Evolutionary conservation across 1,140 invertebrate species (phyloP), one percentile per base, ranked within the genome.

Genomic region (Heliconius nattereri): DNA sequence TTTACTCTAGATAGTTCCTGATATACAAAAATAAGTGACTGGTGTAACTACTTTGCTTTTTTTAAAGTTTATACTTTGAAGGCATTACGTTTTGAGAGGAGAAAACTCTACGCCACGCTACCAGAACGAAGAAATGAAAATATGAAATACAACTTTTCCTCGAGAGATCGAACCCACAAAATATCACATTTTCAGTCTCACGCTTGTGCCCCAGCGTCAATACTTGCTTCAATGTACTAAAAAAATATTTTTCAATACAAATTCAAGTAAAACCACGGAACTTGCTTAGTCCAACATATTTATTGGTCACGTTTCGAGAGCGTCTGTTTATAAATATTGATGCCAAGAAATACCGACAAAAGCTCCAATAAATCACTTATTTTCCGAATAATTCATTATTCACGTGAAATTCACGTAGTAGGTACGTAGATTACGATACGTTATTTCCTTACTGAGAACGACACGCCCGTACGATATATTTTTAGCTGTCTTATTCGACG

Each of bases 301-400:
- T 16, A 29, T 16, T 29, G 60, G 26, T 66, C 60, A 66, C 60
- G 60, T 66, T 66, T 66, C 60, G 29, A 66, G 60, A 66, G 26
- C 60, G 26, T 66, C 60, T 66, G 60, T 66, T 66, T 66, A 29
- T 66, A 66, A 66, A 66, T 66, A 66, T 66, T 66, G 60, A 26
- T 66, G 60, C 60, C 60, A 66, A 66, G 23, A 66, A 26, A 66
- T 16, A 66, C 60, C 60, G 60, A 76, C 54, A 74, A 81, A 57
- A 45, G 52, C 73, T 74, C n/a, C 75, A 54, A 72, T 77, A 77
- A 80, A 80, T 76, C 75, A 73, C 49, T 32, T 16, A 76, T 75
- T 81, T 81, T 73, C 37, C 40, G 75, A 79, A 78, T 75, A 81
- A 81, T 78, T 74, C 76, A 19, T 60, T 29, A 71, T 81, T 81